A percentile compares a stretch with the other conserved stretches of the same genome.
Conservation (phyloP, 2,113 vertebrate species). For the Brienomyrus brachyistius region DNA sequence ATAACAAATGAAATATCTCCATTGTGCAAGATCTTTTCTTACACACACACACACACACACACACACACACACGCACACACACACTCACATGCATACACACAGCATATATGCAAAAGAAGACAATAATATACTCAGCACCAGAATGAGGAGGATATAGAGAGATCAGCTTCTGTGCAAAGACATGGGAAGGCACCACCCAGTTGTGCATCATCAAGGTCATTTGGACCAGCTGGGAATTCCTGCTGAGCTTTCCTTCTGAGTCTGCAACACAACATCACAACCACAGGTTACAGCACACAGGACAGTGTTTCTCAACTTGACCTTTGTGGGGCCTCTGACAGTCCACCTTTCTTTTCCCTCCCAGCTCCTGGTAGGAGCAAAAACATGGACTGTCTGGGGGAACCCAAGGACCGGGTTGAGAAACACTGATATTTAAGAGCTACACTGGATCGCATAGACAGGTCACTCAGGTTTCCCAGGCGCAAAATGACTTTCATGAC, state of each 20-base stretch:
- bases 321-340: background rate
- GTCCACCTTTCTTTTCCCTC: background rate
- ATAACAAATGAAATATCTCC: background rate
- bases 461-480: background rate
- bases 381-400: background rate
- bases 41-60: background rate
- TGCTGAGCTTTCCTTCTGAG: constrained; percentile 53
- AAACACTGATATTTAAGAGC: background rate
- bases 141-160: constrained; percentile 59
- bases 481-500: background rate
- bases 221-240: constrained; percentile 57
- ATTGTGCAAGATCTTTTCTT: background rate
- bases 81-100: background rate
- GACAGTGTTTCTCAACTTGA: background rate
- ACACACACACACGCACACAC: too few species aligned
- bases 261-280: constrained; percentile 43
- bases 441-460: background rate
- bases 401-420: background rate
- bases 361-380: background rate
- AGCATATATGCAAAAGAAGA: background rate
- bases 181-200: constrained; percentile 65
- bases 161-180: constrained; percentile 61
- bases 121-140: background rate
- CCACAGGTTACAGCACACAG: background rate
- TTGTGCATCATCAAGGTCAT: constrained; percentile 73